These are phyloP conservation scores for Thera britannica DNA, from an alignment of 2,888 invertebrate species.

Conservation along the genomic window DNA sequence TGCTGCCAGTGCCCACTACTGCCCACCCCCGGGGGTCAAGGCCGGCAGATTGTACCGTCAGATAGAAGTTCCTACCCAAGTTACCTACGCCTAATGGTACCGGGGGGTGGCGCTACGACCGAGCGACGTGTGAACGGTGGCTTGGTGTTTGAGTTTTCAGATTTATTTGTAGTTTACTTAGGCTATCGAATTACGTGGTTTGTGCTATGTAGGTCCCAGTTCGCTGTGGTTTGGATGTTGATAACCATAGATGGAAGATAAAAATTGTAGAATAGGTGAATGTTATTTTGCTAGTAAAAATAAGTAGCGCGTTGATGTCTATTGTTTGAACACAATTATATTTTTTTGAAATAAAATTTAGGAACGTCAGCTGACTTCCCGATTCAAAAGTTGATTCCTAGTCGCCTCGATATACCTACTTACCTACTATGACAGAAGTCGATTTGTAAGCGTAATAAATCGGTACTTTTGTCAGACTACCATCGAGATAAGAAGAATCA, in stretches of 20 bases:
- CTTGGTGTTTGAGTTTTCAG: slow-evolving; percentile 15
- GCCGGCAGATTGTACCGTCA: slow-evolving; percentile 6
- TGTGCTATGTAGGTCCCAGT: background rate
- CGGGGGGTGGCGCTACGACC: background rate
- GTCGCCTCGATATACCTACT: too few species aligned
- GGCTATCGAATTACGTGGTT: slow-evolving; percentile 1
- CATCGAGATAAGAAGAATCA: too few species aligned
- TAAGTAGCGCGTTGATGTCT: slow-evolving; percentile 30
- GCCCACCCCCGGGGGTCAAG: slow-evolving; percentile 19
- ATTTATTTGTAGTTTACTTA: slow-evolving; percentile 12
- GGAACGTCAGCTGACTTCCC: too few species aligned
- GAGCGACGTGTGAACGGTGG: slow-evolving; percentile 12
- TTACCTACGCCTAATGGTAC: background rate
- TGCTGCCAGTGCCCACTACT: background rate
- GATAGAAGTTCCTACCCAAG: background rate
- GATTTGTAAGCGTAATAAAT: too few species aligned
- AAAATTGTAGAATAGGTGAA: background rate
- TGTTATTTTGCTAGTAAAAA: background rate
- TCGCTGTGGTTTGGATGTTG: too few species aligned
- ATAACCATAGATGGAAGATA: too few species aligned
- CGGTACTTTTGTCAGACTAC: too few species aligned
- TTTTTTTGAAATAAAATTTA: too few species aligned
- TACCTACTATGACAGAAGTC: too few species aligned
- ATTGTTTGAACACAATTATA: slow-evolving; percentile 6
- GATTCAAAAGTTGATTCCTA: too few species aligned